Evolutionary conservation across 2,113 vertebrate species (phyloP).

Genomic region (Meleagris gallopavo): DNA sequence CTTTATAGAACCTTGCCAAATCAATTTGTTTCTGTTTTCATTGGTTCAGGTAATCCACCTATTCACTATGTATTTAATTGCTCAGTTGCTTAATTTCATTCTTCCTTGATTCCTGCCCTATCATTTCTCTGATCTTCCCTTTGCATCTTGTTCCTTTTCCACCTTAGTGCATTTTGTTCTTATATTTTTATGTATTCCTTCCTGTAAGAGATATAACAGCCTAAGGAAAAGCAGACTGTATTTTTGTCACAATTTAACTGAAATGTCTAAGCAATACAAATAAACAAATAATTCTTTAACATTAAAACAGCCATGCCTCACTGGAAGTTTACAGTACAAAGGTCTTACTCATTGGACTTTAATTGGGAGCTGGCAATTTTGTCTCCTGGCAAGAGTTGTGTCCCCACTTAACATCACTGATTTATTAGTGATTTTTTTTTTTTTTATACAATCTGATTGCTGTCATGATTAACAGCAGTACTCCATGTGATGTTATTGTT

Average conservation of each 20-base stretch:
- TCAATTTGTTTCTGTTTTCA: neutral
- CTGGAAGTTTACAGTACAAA: neutral
- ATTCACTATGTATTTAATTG: neutral
- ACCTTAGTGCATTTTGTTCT: neutral
- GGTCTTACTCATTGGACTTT: neutral
- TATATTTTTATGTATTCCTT: neutral
- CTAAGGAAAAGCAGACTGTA: neutral
- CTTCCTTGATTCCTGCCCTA: neutral
- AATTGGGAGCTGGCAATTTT: conserved; percentile 2
- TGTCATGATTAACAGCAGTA: neutral
- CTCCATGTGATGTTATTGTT: neutral
- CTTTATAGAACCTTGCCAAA: neutral
- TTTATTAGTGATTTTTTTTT: conserved; percentile 69
- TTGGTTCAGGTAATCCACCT: neutral
- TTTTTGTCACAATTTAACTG: neutral
- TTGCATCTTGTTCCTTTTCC: neutral
- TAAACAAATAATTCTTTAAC: neutral
- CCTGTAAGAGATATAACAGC: neutral
- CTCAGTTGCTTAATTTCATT: neutral
- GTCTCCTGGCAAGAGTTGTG: conserved; percentile 32
- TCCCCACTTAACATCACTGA: conserved; percentile 76
- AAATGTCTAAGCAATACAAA: neutral
- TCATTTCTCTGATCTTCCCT: neutral
- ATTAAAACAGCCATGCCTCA: neutral
- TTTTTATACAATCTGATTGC: neutral